phyloP scores from a whole-genome alignment of 1,140 invertebrate genomes.

The Mactra quadrangularis region DNA sequence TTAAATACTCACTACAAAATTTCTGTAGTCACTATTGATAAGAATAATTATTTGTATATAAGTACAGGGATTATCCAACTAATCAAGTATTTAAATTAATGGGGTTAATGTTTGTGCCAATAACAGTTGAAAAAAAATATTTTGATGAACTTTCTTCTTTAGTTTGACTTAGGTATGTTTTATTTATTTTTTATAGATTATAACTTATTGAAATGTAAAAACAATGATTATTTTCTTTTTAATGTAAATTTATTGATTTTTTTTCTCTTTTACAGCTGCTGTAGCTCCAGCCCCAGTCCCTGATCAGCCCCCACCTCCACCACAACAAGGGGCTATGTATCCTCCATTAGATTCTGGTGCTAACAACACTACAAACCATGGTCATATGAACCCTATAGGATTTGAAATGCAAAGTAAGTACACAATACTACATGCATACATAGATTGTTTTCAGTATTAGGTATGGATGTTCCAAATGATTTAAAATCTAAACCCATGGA shows the following conservation, averaged over 20 bases:
- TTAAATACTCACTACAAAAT: no score
- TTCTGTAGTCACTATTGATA: no score
- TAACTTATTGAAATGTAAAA: no score
- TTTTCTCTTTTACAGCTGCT: not conserved
- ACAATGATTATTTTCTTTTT: no score
- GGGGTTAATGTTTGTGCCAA: no score
- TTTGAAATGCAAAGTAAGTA: slow-evolving; percentile 42
- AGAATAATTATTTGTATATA: no score
- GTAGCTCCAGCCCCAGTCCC: slow-evolving; percentile 9
- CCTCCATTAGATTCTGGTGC: slow-evolving; percentile 1
- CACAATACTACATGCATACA: not conserved
- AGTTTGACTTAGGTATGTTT: no score
- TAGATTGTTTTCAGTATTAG: not conserved
- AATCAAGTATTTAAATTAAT: no score
- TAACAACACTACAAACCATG: not conserved
- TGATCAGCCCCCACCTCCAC: not conserved
- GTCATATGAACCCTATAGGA: slow-evolving; percentile 25
- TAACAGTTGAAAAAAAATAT: no score
- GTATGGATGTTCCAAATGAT: not conserved
- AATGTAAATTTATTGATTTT: not conserved
- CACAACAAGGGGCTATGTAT: slow-evolving; percentile 10
- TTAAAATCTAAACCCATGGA: not conserved
- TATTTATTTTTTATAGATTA: no score
- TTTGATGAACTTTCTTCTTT: no score
- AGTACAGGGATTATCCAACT: no score